phyloP scores from a whole-genome alignment of 2,797 vertebrate genomes.

The Vespertilio murinus region DNA sequence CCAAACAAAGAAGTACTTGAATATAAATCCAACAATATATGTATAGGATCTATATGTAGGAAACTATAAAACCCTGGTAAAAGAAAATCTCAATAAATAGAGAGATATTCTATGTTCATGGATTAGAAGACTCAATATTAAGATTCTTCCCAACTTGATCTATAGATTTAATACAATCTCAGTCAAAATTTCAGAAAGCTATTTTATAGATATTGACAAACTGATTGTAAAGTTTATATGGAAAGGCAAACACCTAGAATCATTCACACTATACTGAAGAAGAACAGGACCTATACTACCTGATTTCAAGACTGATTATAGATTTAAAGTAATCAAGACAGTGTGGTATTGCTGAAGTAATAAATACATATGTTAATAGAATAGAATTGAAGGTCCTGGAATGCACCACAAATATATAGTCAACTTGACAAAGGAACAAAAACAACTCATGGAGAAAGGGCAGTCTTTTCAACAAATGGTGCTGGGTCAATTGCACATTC shows the following conservation, averaged over 20 bases:
- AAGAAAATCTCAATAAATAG: neutral
- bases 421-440: constrained; percentile 23
- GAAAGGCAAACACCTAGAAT: neutral
- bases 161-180: neutral
- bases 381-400: neutral
- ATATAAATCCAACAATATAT: neutral
- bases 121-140: constrained; percentile 9
- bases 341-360: neutral
- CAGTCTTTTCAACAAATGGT: constrained; percentile 14
- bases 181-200: neutral
- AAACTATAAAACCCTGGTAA: neutral
- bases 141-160: neutral
- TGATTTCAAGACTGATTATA: neutral
- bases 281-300: neutral
- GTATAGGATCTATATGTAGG: neutral
- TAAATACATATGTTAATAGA: neutral
- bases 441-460: neutral
- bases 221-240: neutral
- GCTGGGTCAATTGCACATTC: neutral
- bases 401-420: neutral
- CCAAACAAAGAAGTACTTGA: neutral
- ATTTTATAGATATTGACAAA: neutral
- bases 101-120: neutral
- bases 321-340: neutral
- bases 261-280: neutral